Evolutionary conservation across 2,113 vertebrate species (phyloP).

Genomic region (Genyomyrus donnyi): DNA sequence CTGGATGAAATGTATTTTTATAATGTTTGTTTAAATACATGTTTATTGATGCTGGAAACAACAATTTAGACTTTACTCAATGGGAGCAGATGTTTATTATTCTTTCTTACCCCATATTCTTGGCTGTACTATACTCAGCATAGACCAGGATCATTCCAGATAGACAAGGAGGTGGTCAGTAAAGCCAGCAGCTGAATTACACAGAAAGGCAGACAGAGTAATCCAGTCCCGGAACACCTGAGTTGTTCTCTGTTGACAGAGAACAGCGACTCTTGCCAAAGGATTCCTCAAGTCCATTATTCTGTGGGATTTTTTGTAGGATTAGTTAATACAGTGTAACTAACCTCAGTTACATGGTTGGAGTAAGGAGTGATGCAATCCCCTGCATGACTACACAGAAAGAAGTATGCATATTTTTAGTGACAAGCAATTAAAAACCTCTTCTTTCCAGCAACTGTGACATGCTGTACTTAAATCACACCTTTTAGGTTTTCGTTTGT

Average conservation of each 20-base stretch:
- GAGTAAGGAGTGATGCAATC: background rate
- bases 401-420: background rate
- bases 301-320: background rate
- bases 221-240: background rate
- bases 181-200: background rate
- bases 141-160: background rate
- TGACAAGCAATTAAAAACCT: background rate
- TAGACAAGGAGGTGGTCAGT: background rate
- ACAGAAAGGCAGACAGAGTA: background rate
- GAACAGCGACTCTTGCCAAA: constrained; percentile 16
- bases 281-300: constrained; percentile 16
- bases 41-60: background rate
- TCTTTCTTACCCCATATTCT: background rate
- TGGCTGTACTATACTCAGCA: background rate
- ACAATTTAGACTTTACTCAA: background rate
- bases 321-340: constrained; percentile 15
- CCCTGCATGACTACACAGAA: background rate
- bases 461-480: background rate
- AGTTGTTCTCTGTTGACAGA: constrained; percentile 13
- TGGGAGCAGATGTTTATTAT: background rate
- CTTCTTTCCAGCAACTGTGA: background rate
- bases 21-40: background rate
- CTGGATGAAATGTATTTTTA: constrained; percentile 1
- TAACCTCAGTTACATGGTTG: background rate
- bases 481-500: background rate